Conservation (phyloP, 2,113 vertebrate species). For the Alligator sinensis region DNA sequence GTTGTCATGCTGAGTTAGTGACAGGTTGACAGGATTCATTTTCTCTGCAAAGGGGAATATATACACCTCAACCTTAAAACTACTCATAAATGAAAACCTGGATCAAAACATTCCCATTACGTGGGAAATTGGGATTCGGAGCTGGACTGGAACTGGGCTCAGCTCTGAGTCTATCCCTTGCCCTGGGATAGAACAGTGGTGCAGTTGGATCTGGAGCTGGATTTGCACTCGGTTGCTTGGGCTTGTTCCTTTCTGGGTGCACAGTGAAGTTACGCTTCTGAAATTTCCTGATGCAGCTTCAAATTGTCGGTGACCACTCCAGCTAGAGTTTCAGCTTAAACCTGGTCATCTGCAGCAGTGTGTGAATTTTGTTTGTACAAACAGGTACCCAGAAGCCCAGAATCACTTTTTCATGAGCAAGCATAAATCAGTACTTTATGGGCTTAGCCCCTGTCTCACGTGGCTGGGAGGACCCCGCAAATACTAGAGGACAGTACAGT, state of each 20-base stretch:
- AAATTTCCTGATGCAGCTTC: neutral
- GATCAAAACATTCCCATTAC: neutral
- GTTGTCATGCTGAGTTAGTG: neutral
- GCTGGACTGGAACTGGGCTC: neutral
- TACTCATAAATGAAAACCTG: neutral
- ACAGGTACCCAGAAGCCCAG: neutral
- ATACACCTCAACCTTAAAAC: neutral
- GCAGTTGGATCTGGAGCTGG: neutral
- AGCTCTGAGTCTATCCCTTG: too few relatives aligned
- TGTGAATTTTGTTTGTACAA: neutral
- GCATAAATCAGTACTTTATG: neutral
- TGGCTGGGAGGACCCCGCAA: neutral
- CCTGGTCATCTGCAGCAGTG: neutral
- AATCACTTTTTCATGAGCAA: neutral
- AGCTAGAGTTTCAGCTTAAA: neutral
- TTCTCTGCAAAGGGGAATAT: neutral
- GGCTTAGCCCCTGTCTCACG: neutral
- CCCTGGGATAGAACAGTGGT: neutral
- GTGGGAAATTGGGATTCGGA: accelerated
- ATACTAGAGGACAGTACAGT: neutral
- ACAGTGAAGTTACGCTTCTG: neutral
- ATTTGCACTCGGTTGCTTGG: neutral
- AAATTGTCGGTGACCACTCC: neutral
- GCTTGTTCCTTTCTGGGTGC: neutral
- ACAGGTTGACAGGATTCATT: neutral